These are phyloP conservation scores for Leucoma salicis DNA, from an alignment of 2,888 invertebrate species.

Conservation along the genomic window DNA sequence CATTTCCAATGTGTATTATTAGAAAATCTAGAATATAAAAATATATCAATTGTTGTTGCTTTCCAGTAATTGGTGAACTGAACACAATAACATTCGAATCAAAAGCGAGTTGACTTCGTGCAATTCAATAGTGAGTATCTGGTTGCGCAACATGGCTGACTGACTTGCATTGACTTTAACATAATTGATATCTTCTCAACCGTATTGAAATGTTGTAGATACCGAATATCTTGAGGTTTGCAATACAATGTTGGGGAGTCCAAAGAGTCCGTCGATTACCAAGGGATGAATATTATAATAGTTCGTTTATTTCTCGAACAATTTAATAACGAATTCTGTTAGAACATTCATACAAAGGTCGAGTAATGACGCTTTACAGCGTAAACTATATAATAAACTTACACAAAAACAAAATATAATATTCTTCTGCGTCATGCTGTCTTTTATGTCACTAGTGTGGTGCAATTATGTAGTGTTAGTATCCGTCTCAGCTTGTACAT, in stretches of 20 bases:
- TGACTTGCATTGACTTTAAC: constrained; percentile 41
- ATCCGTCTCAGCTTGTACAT: too few species aligned
- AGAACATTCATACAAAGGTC: too few species aligned
- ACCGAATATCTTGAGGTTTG: constrained; percentile 19
- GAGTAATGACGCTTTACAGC: not conserved
- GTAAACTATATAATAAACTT: too few species aligned
- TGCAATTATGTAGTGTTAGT: too few species aligned
- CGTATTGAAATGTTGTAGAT: constrained; percentile 33
- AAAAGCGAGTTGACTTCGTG: constrained; percentile 40
- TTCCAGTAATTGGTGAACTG: constrained; percentile 16
- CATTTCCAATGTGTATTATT: not conserved
- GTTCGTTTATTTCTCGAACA: not conserved
- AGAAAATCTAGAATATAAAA: constrained; percentile 1
- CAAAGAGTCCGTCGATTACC: constrained; percentile 3
- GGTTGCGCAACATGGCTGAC: constrained; percentile 30
- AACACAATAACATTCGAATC: constrained; percentile 40
- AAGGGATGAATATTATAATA: constrained; percentile 22
- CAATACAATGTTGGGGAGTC: constrained; percentile 19
- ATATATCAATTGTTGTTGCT: constrained; percentile 3
- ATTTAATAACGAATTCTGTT: not conserved
- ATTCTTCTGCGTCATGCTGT: too few species aligned
- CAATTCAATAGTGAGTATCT: constrained; percentile 32
- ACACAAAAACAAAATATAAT: too few species aligned
- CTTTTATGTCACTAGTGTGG: too few species aligned
- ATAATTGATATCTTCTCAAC: constrained; percentile 56